Evolutionary conservation across 30 jellyfish, hydroid and myxozoan genomes (phyloP).

Genomic region (Turritopsis rubra): DNA sequence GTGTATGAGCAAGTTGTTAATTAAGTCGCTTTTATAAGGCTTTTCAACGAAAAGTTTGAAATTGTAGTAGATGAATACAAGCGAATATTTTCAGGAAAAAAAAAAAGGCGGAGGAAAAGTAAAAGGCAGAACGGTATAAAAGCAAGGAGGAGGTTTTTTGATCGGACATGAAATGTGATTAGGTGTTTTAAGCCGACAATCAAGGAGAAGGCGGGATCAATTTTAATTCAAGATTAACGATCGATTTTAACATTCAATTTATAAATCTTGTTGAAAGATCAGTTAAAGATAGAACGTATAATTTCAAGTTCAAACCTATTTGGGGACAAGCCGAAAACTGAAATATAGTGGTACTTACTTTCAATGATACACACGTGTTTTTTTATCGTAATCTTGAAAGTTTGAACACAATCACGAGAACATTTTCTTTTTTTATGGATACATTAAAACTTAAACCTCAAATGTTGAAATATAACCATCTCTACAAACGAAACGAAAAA

Average conservation of each 20-base stretch:
- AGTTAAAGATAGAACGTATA: neutral
- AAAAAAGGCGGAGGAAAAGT: neutral
- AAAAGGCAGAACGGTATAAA: neutral
- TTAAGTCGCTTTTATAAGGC: too few relatives aligned
- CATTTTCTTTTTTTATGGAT: neutral
- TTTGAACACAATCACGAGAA: neutral
- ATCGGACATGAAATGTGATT: neutral
- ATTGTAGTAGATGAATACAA: too few relatives aligned
- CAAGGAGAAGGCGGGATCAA: neutral
- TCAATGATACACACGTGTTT: neutral
- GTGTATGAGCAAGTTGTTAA: too few relatives aligned
- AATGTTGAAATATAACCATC: neutral
- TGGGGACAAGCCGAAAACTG: neutral
- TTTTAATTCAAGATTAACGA: neutral
- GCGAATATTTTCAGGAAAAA: neutral
- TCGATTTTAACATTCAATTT: slow-evolving; percentile 27
- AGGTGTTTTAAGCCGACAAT: neutral
- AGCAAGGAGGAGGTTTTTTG: neutral
- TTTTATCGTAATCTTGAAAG: neutral
- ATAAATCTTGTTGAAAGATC: slow-evolving; percentile 23
- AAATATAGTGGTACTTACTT: neutral
- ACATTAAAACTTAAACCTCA: neutral
- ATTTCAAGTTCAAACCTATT: neutral
- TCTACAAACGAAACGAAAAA: too few relatives aligned
- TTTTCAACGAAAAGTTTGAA: too few relatives aligned